Conservation (phyloP, 2,797 vertebrate species). For the Esox lucius region DNA sequence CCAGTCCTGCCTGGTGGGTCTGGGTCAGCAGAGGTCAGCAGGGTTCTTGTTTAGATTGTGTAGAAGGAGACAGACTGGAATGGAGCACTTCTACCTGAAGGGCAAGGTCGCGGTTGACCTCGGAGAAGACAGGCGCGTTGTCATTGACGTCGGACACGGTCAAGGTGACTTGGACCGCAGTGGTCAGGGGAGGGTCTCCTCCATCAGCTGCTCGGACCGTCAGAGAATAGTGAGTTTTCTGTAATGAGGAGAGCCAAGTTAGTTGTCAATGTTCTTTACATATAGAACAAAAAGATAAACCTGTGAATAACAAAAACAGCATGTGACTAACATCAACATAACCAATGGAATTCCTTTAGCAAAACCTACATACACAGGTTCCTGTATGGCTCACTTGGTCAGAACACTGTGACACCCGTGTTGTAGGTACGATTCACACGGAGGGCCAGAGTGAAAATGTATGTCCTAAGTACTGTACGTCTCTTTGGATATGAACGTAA, state of each 20-base stretch:
- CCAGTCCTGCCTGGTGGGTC: not conserved
- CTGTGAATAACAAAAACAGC: too few species aligned
- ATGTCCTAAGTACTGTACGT: too few species aligned
- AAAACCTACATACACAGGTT: too few species aligned
- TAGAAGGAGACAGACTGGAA: not conserved
- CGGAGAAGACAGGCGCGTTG: conserved; percentile 91
- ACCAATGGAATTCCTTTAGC: too few species aligned
- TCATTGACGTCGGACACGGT: conserved; percentile 90
- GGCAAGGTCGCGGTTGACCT: conserved; percentile 86
- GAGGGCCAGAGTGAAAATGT: too few species aligned
- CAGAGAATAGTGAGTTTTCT: conserved; percentile 88
- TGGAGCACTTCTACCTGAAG: conserved; percentile 80
- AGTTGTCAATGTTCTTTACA: not conserved
- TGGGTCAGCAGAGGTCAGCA: not conserved
- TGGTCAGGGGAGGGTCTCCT: conserved; percentile 82
- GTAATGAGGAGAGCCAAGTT: conserved; percentile 22
- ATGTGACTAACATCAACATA: too few species aligned
- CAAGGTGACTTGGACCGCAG: conserved; percentile 77
- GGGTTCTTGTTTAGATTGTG: not conserved
- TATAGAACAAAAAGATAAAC: not conserved
- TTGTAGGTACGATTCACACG: too few species aligned
- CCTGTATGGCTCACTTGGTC: too few species aligned
- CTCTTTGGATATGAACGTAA: too few species aligned
- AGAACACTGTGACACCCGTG: too few species aligned
- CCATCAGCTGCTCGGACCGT: conserved; percentile 88